Base-by-base conservation (phyloP, 2,113 vertebrate species). In the Osmerus mordax region DNA sequence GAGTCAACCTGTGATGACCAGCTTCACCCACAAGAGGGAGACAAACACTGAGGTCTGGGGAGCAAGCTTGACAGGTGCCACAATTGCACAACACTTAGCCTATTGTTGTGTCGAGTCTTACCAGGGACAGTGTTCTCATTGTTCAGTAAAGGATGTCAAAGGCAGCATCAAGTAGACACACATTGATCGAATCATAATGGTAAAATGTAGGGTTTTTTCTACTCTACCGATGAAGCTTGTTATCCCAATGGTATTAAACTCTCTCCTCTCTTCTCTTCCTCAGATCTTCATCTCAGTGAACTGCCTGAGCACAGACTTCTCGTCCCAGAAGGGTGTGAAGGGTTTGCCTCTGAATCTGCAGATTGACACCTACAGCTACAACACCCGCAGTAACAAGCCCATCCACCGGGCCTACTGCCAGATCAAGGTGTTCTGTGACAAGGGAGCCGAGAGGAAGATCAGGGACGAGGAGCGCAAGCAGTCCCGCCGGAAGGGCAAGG, bases 221-320 rank as follows among this genome's bases (percentile, higher is more conserved):
- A 36, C 32, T 6, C 32, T 36, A 28, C 25, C 3, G 25, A 28
- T 36, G 32, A 47, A 12, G 41, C 9, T 11, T 47, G 41, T 36
- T 36, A 47, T 47, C 9, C 41, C 41, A 12, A 47, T 47, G 41
- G 9, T 47, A 11, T 47, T 47, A 47, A 47, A 47, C 3, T 65
- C 65, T 23, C 19, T 61, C 12, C 29, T 18, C 53, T 19, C 73
- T 55, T n/a, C 3, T 81, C 36, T 15, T 65, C 53, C 53, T 18
- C 87, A 99, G 98, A 98, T 99, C 80, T 99, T 99, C 87, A 94
- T 99, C 88, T 97, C 98, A 0, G 98, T 99, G 81, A 99, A 99
- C 91, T 99, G 98, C 78, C 90, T 99, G 74, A 99, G 98, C 90
- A 99, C 98, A 0, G 98, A 99, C 76, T 99, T 99, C 89, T 99